These are phyloP conservation scores for Laothoe populi DNA, from an alignment of 2,888 invertebrate genomes.

Conservation along the genomic window DNA sequence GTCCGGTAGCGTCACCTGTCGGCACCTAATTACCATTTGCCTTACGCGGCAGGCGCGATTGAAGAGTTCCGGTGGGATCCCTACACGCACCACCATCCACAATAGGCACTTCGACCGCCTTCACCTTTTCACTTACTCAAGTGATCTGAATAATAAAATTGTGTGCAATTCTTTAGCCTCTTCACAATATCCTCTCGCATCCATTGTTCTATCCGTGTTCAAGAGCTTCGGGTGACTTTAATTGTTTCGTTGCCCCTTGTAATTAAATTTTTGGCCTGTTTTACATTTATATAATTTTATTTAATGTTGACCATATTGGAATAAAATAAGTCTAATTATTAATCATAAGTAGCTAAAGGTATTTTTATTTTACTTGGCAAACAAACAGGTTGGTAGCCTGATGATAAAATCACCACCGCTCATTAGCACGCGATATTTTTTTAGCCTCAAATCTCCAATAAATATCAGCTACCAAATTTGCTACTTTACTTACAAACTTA, in stretches of 20 bases:
- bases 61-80: slow-evolving; percentile 58
- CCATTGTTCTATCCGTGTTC: slow-evolving; percentile 60
- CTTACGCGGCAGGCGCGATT: slow-evolving; percentile 46
- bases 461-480: neutral
- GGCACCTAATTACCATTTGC: slow-evolving; percentile 60
- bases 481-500: neutral
- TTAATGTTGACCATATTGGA: slow-evolving; percentile 40
- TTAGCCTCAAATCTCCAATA: too few species aligned
- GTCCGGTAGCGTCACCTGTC: neutral
- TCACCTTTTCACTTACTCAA: slow-evolving; percentile 62
- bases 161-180: slow-evolving; percentile 58
- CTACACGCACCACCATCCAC: slow-evolving; percentile 60
- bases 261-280: slow-evolving; percentile 45
- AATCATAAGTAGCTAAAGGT: too few species aligned
- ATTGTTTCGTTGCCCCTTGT: slow-evolving; percentile 61
- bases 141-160: slow-evolving; percentile 65
- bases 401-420: too few species aligned
- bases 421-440: too few species aligned
- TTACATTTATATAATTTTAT: slow-evolving; percentile 40
- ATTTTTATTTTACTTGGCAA: too few species aligned
- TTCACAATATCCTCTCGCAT: slow-evolving; percentile 53
- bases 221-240: slow-evolving; percentile 56
- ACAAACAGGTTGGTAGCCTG: too few species aligned
- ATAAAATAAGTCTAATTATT: neutral
- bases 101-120: slow-evolving; percentile 61